Conservation (phyloP, 1,140 invertebrate species). For the Drosophila pachea region DNA sequence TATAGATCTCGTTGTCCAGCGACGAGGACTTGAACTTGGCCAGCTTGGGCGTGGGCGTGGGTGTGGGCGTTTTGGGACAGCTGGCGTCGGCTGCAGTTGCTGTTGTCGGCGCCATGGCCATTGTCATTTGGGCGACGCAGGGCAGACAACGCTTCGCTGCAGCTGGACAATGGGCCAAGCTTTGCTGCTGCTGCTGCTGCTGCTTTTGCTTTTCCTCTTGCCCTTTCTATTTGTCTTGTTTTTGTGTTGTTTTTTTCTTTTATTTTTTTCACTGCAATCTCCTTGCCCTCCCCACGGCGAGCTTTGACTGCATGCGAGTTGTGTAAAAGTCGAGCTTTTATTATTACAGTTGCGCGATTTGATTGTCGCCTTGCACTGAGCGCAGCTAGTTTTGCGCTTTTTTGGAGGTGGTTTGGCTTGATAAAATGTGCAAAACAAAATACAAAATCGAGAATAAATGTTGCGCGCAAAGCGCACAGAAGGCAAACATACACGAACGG, state of each 20-base stretch:
- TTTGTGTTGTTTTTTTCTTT: too few relatives aligned
- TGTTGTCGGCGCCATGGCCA: conserved; percentile 54
- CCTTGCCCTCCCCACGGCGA: conserved; percentile 18
- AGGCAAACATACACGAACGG: conserved; percentile 58
- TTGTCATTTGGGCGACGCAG: conserved; percentile 23
- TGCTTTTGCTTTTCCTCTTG: not conserved
- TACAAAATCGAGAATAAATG: conserved; percentile 55
- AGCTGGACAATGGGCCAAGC: conserved; percentile 31
- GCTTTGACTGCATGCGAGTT: conserved; percentile 53
- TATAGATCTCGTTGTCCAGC: conserved; percentile 71
- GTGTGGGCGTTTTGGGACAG: not conserved
- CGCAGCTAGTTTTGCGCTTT: conserved; percentile 52
- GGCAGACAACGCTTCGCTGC: conserved; percentile 41
- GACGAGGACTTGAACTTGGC: conserved; percentile 71
- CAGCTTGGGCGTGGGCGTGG: conserved; percentile 43
- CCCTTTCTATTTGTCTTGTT: conserved; percentile 26
- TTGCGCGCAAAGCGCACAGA: conserved; percentile 55
- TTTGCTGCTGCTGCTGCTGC: too few relatives aligned
- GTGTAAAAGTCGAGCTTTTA: conserved; percentile 55
- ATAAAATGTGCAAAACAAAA: conserved; percentile 71
- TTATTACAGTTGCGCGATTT: conserved; percentile 43
- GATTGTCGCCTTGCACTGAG: conserved; percentile 29
- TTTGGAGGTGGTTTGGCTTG: conserved; percentile 63
- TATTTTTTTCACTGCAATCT: not conserved
- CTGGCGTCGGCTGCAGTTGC: conserved; percentile 18